Evolutionary conservation across 2,888 invertebrate species (phyloP).

Genomic region (Mamestra brassicae): DNA sequence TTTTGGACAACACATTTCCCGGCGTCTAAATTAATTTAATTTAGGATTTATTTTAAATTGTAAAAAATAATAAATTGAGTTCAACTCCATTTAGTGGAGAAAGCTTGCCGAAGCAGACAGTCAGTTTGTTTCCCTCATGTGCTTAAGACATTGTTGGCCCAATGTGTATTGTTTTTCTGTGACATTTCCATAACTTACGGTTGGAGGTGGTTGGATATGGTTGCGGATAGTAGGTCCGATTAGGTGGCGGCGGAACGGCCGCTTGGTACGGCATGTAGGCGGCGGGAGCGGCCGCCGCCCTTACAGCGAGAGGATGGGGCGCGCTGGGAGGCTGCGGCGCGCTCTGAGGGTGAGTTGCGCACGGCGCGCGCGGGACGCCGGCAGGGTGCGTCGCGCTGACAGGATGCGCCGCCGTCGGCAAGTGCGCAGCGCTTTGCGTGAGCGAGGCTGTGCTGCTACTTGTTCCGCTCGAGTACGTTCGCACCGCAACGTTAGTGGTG

Average conservation of each 20-base stretch:
- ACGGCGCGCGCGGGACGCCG: slow-evolving; percentile 1
- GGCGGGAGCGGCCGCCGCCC: slow-evolving; percentile 40
- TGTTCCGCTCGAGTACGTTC: slow-evolving; percentile 38
- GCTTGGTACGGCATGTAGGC: slow-evolving; percentile 60
- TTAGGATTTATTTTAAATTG: neutral
- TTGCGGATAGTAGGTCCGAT: slow-evolving; percentile 58
- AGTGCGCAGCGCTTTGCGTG: slow-evolving; percentile 11
- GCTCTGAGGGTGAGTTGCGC: neutral
- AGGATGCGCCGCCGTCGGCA: slow-evolving; percentile 16
- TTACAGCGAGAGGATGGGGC: slow-evolving; percentile 13
- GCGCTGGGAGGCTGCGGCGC: neutral
- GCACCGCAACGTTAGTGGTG: slow-evolving; percentile 25
- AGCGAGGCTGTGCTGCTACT: slow-evolving; percentile 3
- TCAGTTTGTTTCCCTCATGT: neutral
- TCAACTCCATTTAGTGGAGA: too few species aligned
- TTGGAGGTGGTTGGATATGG: slow-evolving; percentile 36
- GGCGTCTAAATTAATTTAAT: neutral
- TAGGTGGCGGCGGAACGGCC: slow-evolving; percentile 63
- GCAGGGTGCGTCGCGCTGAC: slow-evolving; percentile 9
- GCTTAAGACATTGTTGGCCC: neutral
- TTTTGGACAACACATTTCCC: too few species aligned
- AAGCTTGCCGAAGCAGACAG: neutral
- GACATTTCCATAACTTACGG: slow-evolving; percentile 57
- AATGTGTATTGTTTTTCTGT: neutral
- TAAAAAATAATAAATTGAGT: neutral